Conservation (phyloP, 2,797 vertebrate genomes). For the Chromis chromis region DNA sequence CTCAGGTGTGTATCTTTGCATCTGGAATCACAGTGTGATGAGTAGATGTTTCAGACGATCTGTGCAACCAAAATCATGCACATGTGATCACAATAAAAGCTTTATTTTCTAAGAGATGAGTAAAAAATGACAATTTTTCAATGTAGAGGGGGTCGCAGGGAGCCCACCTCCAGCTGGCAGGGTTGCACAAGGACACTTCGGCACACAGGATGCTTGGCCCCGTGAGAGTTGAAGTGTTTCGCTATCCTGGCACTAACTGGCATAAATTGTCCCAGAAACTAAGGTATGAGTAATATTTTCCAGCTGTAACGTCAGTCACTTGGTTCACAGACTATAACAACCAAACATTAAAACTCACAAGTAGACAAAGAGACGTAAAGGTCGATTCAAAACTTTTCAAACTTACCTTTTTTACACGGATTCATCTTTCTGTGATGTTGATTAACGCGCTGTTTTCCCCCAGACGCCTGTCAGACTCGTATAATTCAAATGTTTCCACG, state of each 20-base stretch:
- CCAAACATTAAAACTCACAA: conserved; percentile 11
- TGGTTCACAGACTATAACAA: not conserved
- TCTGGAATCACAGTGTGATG: conserved; percentile 20
- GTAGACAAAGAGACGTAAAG: not conserved
- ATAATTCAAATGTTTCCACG: conserved; percentile 29
- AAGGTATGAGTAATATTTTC: not conserved
- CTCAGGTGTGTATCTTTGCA: conserved; percentile 53
- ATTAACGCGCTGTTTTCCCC: not conserved
- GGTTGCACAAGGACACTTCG: conserved; percentile 33
- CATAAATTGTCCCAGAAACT: not conserved
- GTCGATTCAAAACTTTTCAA: conserved; percentile 17
- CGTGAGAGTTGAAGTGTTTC: not conserved
- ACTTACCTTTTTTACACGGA: conserved; percentile 45
- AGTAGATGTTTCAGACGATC: not conserved
- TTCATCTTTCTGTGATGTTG: not conserved
- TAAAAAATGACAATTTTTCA: no score
- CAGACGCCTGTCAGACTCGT: conserved; percentile 1
- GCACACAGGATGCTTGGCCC: conserved; percentile 1
- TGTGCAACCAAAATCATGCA: not conserved
- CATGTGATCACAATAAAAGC: not conserved
- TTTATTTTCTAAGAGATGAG: not conserved
- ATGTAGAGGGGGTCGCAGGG: no score
- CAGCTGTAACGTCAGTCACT: not conserved
- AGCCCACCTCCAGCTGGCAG: no score
- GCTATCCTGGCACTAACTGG: not conserved